phyloP scores from a whole-genome alignment of 37 sponge, comb jelly and placozoan species.

The Geodia barretti region DNA sequence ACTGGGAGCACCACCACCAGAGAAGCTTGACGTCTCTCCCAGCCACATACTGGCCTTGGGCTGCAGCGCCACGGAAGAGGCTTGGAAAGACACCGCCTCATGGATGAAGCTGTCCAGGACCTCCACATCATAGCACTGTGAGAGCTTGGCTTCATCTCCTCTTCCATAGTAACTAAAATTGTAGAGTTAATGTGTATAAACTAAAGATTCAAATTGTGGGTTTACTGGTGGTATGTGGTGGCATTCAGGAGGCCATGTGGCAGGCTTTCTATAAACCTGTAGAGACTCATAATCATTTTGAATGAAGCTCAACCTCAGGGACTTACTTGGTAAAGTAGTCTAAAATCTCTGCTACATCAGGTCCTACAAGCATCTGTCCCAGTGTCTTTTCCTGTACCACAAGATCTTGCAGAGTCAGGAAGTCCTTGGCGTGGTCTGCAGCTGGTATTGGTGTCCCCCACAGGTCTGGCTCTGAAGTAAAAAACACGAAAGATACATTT shows the following conservation, averaged over 20 bases:
- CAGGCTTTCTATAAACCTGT: conserved; percentile 15
- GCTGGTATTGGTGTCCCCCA: conserved; percentile 1
- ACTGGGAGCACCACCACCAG: conserved; percentile 24
- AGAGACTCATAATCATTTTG: not conserved
- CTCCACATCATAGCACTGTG: conserved; percentile 17
- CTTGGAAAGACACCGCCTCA: not conserved
- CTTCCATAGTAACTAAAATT: conserved; percentile 57
- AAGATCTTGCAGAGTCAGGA: conserved; percentile 24
- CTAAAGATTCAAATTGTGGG: too few species aligned
- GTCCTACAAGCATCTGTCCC: conserved; percentile 34
- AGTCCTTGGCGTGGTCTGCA: conserved; percentile 27
- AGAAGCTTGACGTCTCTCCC: conserved; percentile 53
- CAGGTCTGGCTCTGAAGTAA: conserved; percentile 56
- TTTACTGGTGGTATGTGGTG: conserved; percentile 72
- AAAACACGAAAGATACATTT: too few species aligned
- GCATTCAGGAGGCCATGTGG: conserved; percentile 30
- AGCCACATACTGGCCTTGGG: conserved; percentile 55
- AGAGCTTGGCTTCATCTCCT: conserved; percentile 9
- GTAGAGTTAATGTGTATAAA: not conserved
- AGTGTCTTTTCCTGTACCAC: conserved; percentile 1
- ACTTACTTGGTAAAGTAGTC: conserved; percentile 1
- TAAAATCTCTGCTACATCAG: conserved; percentile 22
- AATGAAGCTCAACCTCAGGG: too few species aligned
- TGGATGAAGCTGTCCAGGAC: conserved; percentile 31
- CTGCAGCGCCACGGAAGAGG: not conserved